Percentiles rank a stretch among this genome's conserved stretches.
Evolutionary conservation across 2,888 invertebrate genomes (phyloP).

Genomic region (Steinernema carpocapsae): DNA sequence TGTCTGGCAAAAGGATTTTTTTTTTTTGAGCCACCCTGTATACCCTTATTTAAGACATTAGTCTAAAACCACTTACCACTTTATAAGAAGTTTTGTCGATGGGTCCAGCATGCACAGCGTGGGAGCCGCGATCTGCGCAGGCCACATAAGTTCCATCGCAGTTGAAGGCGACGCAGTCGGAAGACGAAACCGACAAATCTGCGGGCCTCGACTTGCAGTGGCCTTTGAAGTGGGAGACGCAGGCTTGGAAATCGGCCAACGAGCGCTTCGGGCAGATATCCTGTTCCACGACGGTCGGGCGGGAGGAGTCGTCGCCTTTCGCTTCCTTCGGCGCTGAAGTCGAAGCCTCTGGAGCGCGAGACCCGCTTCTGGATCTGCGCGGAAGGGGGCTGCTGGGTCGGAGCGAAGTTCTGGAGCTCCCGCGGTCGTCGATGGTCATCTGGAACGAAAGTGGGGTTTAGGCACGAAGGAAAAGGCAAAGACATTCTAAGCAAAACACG

Average conservation of each 20-base stretch:
- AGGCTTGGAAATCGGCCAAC: not conserved
- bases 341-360: not conserved
- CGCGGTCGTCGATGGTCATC: no score
- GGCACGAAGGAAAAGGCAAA: no score
- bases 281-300: not conserved
- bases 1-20: no score
- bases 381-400: not conserved
- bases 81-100: conserved; percentile 1
- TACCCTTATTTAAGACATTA: no score
- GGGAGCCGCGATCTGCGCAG: not conserved
- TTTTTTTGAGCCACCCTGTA: no score
- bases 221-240: not conserved
- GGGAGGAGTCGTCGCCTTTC: not conserved
- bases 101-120: not conserved
- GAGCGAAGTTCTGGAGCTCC: not conserved
- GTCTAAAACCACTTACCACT: not conserved
- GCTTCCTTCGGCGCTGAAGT: not conserved
- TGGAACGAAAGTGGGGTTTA: no score
- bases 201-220: not conserved
- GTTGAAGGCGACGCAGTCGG: conserved; percentile 18
- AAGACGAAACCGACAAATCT: not conserved
- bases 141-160: conserved; percentile 13
- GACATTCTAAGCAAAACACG: no score
- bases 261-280: conserved; percentile 14
- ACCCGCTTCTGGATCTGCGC: not conserved